Evolutionary conservation across 1,140 invertebrate species (phyloP).

Genomic region (Leptinotarsa undecemlineata): DNA sequence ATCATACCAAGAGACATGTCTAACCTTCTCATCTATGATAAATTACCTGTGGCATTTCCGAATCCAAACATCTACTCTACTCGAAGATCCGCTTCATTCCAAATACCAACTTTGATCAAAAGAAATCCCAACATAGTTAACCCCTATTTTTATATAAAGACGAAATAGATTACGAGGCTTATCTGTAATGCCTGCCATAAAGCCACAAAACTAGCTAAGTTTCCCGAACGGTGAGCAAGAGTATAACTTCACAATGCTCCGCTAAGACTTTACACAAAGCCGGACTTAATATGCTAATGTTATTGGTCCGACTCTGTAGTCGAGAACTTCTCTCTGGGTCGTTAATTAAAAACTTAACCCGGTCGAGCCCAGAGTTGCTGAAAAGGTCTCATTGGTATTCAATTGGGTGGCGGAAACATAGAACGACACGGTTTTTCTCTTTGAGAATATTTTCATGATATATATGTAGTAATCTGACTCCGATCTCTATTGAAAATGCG

Average conservation of each 20-base stretch:
- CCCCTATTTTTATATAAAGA: neutral
- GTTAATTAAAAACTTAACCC: slow-evolving; percentile 18
- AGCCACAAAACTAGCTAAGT: slow-evolving; percentile 17
- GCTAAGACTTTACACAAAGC: slow-evolving; percentile 23
- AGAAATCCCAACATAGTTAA: neutral
- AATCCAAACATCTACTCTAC: too few relatives aligned
- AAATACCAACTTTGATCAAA: neutral
- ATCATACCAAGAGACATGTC: too few relatives aligned
- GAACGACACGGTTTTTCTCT: neutral
- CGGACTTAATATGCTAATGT: slow-evolving; percentile 25
- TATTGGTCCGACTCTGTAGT: slow-evolving; percentile 28
- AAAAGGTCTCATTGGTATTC: slow-evolving; percentile 3
- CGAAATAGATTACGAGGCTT: slow-evolving; percentile 9
- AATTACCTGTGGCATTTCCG: too few relatives aligned
- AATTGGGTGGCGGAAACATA: neutral
- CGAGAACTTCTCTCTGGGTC: slow-evolving; percentile 12
- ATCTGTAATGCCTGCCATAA: slow-evolving; percentile 11
- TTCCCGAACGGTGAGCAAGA: slow-evolving; percentile 3
- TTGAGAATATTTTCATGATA: neutral
- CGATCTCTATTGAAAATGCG: too few relatives aligned
- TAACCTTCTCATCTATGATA: too few relatives aligned
- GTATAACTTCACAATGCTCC: slow-evolving; percentile 8
- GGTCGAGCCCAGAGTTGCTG: slow-evolving; percentile 1
- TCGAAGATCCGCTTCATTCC: too few relatives aligned
- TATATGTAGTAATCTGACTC: too few relatives aligned